A percentile compares a stretch with the other conserved stretches of the same genome.
These are phyloP conservation scores for Habrosyne pyritoides DNA, from an alignment of 2,888 invertebrate species.

Conservation along the genomic window DNA sequence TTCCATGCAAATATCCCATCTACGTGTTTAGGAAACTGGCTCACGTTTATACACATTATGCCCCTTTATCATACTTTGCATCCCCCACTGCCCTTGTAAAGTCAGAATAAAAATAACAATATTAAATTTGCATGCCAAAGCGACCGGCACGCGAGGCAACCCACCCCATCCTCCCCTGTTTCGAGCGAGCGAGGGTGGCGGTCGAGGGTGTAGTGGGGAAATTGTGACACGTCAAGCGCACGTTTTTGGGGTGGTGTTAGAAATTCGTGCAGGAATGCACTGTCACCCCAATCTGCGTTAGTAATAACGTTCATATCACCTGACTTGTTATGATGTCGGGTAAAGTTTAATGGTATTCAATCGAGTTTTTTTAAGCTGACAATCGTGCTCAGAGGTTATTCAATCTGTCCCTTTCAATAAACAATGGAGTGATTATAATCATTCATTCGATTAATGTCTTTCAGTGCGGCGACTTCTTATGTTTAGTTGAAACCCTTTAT, in stretches of 20 bases:
- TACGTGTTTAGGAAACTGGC: conserved; percentile 23
- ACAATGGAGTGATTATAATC: too few species aligned
- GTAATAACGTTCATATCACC: conserved; percentile 39
- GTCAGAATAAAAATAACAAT: conserved; percentile 74
- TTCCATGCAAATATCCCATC: neutral
- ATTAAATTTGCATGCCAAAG: conserved; percentile 78
- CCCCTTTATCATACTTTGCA: conserved; percentile 61
- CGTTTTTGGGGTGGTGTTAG: conserved; percentile 44
- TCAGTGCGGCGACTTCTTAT: too few species aligned
- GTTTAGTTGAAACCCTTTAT: too few species aligned
- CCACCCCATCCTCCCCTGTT: conserved; percentile 21
- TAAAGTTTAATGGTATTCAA: neutral
- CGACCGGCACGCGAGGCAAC: conserved; percentile 51
- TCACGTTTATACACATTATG: conserved; percentile 38
- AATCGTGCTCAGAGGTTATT: too few species aligned
- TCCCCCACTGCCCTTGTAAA: conserved; percentile 79
- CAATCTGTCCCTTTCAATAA: neutral
- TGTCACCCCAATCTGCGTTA: conserved; percentile 53
- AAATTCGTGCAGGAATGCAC: conserved; percentile 72
- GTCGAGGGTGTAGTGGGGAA: conserved; percentile 35
- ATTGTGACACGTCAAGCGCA: conserved; percentile 55
- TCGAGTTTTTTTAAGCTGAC: too few species aligned
- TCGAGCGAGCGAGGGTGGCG: conserved; percentile 19
- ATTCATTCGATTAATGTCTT: too few species aligned
- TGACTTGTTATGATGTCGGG: conserved; percentile 14